Evolutionary conservation across 1,140 invertebrate species (phyloP).

Genomic region (Drosophila ambigua): DNA sequence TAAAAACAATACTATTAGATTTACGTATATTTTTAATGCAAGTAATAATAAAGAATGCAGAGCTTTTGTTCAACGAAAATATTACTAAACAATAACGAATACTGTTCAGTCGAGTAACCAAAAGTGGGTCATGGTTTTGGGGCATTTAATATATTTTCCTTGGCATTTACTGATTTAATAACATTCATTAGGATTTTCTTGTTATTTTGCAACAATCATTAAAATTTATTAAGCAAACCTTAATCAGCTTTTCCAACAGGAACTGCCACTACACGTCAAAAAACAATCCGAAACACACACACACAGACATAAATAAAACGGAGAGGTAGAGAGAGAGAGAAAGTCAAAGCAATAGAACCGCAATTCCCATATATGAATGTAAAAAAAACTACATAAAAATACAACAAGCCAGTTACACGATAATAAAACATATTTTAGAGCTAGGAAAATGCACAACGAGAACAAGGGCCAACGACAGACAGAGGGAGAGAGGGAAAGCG

Average conservation of each 20-base stretch:
- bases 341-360: slow-evolving; percentile 52
- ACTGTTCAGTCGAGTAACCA: no score
- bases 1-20: no score
- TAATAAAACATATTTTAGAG: slow-evolving; percentile 80
- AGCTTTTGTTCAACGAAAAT: no score
- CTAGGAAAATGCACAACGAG: slow-evolving; percentile 31
- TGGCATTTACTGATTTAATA: fast-evolving
- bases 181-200: slow-evolving; percentile 1
- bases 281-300: slow-evolving; percentile 1
- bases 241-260: slow-evolving; percentile 38
- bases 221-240: slow-evolving; percentile 45
- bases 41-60: no score
- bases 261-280: slow-evolving; percentile 20
- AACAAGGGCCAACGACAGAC: no score
- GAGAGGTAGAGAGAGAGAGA: neutral
- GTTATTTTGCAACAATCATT: slow-evolving; percentile 21
- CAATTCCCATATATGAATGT: slow-evolving; percentile 41
- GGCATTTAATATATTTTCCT: no score
- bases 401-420: slow-evolving; percentile 77
- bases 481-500: slow-evolving; percentile 1
- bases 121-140: no score
- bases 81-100: no score
- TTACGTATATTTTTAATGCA: no score
- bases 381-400: slow-evolving; percentile 58
- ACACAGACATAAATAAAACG: neutral